These are phyloP conservation scores for Lithobates pipiens DNA, from an alignment of 2,797 vertebrate species.

Conservation along the genomic window DNA sequence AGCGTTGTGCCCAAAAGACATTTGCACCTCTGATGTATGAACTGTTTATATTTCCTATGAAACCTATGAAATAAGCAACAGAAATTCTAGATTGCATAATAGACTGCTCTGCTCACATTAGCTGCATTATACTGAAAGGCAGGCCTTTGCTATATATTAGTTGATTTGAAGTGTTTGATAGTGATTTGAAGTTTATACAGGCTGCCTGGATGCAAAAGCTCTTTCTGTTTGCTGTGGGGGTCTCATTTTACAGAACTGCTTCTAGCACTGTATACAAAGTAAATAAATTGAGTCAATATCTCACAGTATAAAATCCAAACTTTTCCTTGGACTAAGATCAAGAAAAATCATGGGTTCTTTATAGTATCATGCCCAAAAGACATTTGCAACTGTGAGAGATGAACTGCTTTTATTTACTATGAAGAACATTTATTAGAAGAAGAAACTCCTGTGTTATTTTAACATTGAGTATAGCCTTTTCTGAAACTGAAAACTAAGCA, in stretches of 20 bases:
- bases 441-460: not conserved
- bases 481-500: not conserved
- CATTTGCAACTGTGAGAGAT: constrained; percentile 17
- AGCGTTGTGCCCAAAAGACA: constrained; percentile 11
- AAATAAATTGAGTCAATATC: constrained; percentile 22
- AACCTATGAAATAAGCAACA: not conserved
- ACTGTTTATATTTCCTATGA: not conserved
- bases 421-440: constrained; percentile 12
- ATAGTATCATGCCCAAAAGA: constrained; percentile 28
- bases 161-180: not conserved
- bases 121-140: not conserved
- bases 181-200: not conserved
- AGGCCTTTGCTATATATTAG: not conserved
- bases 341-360: constrained; percentile 17
- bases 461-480: not conserved
- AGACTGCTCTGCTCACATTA: not conserved
- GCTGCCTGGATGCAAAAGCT: not conserved
- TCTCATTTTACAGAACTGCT: constrained; percentile 3
- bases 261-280: constrained; percentile 10
- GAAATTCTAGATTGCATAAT: not conserved
- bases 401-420: constrained; percentile 24
- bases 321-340: constrained; percentile 26
- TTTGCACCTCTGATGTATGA: constrained; percentile 13
- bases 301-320: constrained; percentile 12
- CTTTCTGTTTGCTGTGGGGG: not conserved